These are phyloP conservation scores for Spodoptera picta DNA, from an alignment of 2,888 invertebrate genomes.

Conservation along the genomic window DNA sequence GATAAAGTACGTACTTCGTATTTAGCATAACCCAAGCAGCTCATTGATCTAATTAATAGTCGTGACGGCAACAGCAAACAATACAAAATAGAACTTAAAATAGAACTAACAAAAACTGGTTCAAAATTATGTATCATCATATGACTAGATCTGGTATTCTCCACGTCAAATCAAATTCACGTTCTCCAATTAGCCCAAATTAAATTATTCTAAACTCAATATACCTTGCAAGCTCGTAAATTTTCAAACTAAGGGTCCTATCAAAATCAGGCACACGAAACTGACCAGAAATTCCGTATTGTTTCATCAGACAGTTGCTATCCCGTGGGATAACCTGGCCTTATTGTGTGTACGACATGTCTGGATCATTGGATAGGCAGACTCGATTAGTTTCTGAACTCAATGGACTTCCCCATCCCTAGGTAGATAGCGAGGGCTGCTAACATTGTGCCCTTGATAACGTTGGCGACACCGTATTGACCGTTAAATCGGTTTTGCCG, in stretches of 20 bases:
- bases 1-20: background rate
- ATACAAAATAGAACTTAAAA: no score
- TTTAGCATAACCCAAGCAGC: no score
- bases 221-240: constrained; percentile 26
- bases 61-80: no score
- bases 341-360: constrained; percentile 65
- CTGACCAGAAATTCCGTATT: constrained; percentile 56
- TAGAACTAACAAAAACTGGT: no score
- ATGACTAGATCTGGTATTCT: no score
- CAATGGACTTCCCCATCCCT: constrained; percentile 42
- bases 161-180: no score
- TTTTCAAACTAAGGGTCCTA: constrained; percentile 16
- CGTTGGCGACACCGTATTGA: constrained; percentile 18
- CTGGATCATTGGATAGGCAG: constrained; percentile 57
- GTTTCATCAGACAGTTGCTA: constrained; percentile 60
- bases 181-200: no score
- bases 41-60: no score
- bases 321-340: constrained; percentile 58
- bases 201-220: no score
- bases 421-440: constrained; percentile 21
- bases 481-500: constrained; percentile 15
- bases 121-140: no score
- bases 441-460: constrained; percentile 42
- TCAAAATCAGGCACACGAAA: constrained; percentile 46
- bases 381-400: constrained; percentile 63